Conservation (phyloP, 2,888 invertebrate species). For the Griposia aprilina region DNA sequence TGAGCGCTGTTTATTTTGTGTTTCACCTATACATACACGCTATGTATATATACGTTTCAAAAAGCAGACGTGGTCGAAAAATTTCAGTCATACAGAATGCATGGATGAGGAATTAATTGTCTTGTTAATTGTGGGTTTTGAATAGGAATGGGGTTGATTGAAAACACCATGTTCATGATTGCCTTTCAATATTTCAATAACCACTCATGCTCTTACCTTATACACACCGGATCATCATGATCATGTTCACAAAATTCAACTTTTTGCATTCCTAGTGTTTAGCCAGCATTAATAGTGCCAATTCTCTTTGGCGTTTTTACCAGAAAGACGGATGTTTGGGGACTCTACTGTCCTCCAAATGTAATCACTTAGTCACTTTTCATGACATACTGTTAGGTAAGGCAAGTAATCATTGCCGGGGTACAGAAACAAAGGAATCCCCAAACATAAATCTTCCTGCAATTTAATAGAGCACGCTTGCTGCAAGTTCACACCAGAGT, state of each 20-base stretch:
- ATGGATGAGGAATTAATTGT: conserved; percentile 32
- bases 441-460: conserved; percentile 32
- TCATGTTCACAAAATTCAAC: background rate
- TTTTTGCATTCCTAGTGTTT: background rate
- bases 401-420: conserved; percentile 16
- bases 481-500: conserved; percentile 7
- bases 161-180: background rate
- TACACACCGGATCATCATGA: background rate
- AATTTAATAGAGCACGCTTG: conserved; percentile 34
- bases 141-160: conserved; percentile 9
- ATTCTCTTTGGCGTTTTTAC: background rate
- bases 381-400: background rate
- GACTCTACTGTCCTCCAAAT: background rate
- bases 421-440: conserved; percentile 33
- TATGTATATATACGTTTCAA: conserved; percentile 20
- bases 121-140: conserved; percentile 36
- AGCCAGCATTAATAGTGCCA: background rate
- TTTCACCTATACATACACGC: conserved; percentile 52
- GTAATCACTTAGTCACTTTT: background rate
- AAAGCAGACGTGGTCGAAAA: conserved; percentile 45
- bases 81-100: conserved; percentile 46
- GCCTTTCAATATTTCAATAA: background rate
- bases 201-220: background rate
- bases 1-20: conserved; percentile 59
- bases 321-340: background rate